Percentiles rank a stretch among this genome's conserved stretches.
Evolutionary conservation across 2,113 vertebrate species (phyloP).

Genomic region (Recurvirostra avosetta): DNA sequence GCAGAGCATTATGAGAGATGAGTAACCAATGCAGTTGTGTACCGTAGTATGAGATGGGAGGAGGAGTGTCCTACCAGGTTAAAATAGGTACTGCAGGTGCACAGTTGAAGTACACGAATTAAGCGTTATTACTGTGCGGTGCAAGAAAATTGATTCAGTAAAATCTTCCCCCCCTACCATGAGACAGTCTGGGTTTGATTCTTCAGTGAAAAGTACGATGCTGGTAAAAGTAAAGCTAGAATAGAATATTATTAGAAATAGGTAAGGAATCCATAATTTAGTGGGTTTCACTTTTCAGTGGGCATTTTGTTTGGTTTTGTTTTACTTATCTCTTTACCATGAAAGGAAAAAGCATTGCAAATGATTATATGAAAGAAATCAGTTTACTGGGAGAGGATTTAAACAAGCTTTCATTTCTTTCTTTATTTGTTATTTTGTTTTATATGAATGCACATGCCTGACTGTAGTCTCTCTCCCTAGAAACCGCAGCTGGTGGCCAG

Average conservation of each 20-base stretch:
- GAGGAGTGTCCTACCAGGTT: not conserved
- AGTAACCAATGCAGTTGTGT: not conserved
- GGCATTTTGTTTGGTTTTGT: not conserved
- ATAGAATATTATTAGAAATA: not conserved
- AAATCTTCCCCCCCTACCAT: not conserved
- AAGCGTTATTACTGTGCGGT: not conserved
- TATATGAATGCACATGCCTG: not conserved
- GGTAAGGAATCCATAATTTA: not conserved
- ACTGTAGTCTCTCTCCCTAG: constrained; percentile 70
- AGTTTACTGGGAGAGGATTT: not conserved
- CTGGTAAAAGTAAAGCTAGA: not conserved
- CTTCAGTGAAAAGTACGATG: not conserved
- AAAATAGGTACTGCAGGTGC: not conserved
- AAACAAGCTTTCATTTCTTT: not conserved
- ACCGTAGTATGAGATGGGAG: not conserved
- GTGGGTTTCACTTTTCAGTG: not conserved
- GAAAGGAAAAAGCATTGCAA: not conserved
- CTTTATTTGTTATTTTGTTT: not conserved
- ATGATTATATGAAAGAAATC: not conserved
- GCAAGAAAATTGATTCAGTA: not conserved
- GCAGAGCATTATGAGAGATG: not conserved
- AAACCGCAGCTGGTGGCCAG: constrained; percentile 93
- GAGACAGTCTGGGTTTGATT: not conserved
- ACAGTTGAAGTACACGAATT: not conserved
- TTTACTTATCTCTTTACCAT: not conserved